Conservation (phyloP, 2,797 vertebrate species). For the Muscicapa comitata region DNA sequence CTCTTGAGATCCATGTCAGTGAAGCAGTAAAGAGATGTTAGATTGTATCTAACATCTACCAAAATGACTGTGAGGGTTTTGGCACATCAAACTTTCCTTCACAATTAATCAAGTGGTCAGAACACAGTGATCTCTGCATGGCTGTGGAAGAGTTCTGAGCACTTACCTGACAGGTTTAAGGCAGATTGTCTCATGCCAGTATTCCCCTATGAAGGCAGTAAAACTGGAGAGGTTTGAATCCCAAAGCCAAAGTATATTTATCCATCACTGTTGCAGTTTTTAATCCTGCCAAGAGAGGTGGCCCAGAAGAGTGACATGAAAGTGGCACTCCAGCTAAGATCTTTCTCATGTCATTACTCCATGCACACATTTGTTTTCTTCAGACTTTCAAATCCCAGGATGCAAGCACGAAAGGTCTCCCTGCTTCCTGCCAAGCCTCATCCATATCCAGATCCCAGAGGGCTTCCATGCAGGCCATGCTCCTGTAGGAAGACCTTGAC, state of each 20-base stretch:
- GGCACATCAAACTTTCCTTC: neutral
- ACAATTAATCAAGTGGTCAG: neutral
- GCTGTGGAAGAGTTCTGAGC: neutral
- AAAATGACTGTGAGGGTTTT: neutral
- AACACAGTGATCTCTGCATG: neutral
- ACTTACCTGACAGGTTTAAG: neutral
- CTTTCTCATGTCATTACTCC: neutral
- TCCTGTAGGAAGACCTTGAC: neutral
- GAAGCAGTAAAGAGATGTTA: neutral
- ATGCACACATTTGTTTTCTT: neutral
- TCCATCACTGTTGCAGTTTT: neutral
- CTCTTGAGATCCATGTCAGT: neutral
- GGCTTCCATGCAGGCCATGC: neutral
- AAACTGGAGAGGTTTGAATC: neutral
- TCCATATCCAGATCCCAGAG: neutral
- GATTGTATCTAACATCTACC: neutral
- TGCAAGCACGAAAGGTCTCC: neutral
- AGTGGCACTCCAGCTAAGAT: neutral
- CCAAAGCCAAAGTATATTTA: neutral
- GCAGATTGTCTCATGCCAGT: neutral
- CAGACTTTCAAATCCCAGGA: neutral
- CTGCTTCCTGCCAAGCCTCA: neutral
- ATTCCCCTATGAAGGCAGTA: neutral
- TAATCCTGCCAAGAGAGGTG: neutral
- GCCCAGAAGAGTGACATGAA: neutral